Evolutionary conservation across 1,140 invertebrate genomes (phyloP).

Genomic region (Asbolus verrucosus): DNA sequence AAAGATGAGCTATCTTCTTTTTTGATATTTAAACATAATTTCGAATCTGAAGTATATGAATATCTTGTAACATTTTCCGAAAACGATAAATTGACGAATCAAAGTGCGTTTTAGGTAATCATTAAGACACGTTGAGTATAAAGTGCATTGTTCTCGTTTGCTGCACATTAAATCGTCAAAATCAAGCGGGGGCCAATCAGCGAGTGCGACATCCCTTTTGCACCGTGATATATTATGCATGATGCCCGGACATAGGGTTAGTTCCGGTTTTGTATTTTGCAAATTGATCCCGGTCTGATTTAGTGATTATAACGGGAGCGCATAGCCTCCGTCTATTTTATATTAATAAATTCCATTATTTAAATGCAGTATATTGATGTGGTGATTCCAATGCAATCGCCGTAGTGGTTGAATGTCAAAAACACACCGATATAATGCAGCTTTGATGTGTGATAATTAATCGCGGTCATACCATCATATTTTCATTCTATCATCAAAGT

Average conservation of each 20-base stretch:
- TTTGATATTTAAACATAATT: too few species aligned
- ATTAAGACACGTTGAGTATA: too few species aligned
- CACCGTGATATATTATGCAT: slow-evolving; percentile 32
- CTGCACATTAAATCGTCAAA: too few species aligned
- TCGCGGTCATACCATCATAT: slow-evolving; percentile 61
- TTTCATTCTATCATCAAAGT: slow-evolving; percentile 60
- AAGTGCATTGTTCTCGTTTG: too few species aligned
- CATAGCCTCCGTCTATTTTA: slow-evolving; percentile 52
- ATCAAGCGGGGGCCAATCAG: slow-evolving; percentile 1
- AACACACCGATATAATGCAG: slow-evolving; percentile 50
- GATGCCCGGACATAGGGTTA: slow-evolving; percentile 36
- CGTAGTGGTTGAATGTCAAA: slow-evolving; percentile 51
- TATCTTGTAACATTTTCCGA: too few species aligned
- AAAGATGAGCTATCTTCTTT: too few species aligned
- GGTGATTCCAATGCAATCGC: slow-evolving; percentile 53
- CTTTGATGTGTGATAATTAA: slow-evolving; percentile 59
- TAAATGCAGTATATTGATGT: slow-evolving; percentile 53
- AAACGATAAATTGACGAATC: too few species aligned
- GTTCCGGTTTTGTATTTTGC: slow-evolving; percentile 48
- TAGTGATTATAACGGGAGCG: slow-evolving; percentile 48
- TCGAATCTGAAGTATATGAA: too few species aligned
- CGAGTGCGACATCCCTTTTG: slow-evolving; percentile 17
- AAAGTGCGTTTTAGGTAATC: too few species aligned
- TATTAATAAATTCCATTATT: slow-evolving; percentile 54
- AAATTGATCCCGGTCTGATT: slow-evolving; percentile 54